Conservation (phyloP, 2,888 invertebrate genomes). For the Dendrolimus pini region DNA sequence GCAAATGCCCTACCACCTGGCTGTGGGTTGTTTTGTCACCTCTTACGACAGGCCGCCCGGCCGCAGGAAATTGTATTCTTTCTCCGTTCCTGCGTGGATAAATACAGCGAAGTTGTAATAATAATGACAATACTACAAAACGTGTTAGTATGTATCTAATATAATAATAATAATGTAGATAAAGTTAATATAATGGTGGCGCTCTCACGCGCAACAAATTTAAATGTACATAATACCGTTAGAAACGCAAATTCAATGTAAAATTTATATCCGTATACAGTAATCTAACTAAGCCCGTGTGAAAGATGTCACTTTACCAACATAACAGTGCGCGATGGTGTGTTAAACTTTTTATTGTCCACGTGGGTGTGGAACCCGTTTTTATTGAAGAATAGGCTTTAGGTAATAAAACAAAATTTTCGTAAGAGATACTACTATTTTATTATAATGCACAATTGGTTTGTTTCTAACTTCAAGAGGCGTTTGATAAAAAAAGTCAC, state of each 20-base stretch:
- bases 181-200: neutral
- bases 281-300: neutral
- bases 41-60: too few relatives aligned
- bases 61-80: too few relatives aligned
- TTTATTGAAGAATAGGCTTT: neutral
- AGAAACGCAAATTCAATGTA: neutral
- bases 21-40: too few relatives aligned
- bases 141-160: too few relatives aligned
- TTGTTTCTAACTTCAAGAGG: too few relatives aligned
- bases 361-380: constrained; percentile 17
- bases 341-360: constrained; percentile 22
- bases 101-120: too few relatives aligned
- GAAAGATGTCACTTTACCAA: neutral
- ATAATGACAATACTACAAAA: too few relatives aligned
- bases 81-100: too few relatives aligned
- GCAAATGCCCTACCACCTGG: too few relatives aligned
- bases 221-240: neutral
- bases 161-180: neutral
- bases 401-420: constrained; percentile 4
- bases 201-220: neutral
- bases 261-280: neutral
- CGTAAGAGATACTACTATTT: neutral
- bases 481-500: too few relatives aligned
- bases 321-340: constrained; percentile 4
- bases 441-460: too few relatives aligned